These are phyloP conservation scores for Branchipolynoe longqiensis DNA, from an alignment of 2,888 invertebrate species.

Conservation along the genomic window DNA sequence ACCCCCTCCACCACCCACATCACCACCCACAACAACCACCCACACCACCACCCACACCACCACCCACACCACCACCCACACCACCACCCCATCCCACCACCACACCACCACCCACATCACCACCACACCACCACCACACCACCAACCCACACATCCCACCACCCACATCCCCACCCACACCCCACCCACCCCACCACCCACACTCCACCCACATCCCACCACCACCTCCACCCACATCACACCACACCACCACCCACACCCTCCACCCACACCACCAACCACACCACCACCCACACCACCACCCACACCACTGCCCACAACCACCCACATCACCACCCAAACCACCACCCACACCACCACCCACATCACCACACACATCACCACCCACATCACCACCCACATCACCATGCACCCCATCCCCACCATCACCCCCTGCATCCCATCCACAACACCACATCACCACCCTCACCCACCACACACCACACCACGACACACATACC, in stretches of 20 bases:
- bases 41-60: background rate
- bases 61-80: background rate
- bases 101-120: background rate
- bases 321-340: background rate
- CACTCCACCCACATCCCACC: background rate
- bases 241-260: background rate
- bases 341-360: background rate
- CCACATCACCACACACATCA: background rate
- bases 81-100: background rate
- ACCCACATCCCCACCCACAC: background rate
- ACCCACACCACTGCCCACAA: background rate
- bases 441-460: background rate
- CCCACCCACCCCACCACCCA: background rate
- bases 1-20: background rate
- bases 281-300: background rate
- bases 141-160: background rate
- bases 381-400: background rate
- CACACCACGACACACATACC: background rate
- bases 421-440: background rate
- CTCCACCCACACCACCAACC: background rate
- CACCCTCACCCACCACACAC: background rate
- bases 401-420: background rate
- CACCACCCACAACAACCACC: background rate
- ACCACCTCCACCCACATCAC: background rate
- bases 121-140: background rate